Conservation (phyloP, 2,888 invertebrate genomes). For the Bursaphelenchus okinawaensis region DNA sequence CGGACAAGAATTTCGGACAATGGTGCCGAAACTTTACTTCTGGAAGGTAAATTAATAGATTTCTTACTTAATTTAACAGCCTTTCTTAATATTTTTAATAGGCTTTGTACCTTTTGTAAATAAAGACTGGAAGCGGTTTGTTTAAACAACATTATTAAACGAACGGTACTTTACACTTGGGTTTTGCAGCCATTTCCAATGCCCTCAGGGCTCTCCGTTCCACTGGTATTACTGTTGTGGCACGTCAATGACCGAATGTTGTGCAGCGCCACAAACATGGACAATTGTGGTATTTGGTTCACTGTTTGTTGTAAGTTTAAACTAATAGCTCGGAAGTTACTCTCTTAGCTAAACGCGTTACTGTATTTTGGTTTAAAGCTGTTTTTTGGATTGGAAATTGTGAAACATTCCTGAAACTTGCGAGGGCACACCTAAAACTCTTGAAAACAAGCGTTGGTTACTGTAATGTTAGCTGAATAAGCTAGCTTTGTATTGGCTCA, state of each 20-base stretch:
- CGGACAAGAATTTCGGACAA: slow-evolving; percentile 52
- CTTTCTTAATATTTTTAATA: too few relatives aligned
- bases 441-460: too few relatives aligned
- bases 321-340: neutral
- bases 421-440: too few relatives aligned
- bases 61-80: too few relatives aligned
- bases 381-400: neutral
- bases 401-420: too few relatives aligned
- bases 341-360: neutral
- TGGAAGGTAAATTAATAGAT: slow-evolving; percentile 15
- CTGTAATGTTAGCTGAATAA: too few relatives aligned
- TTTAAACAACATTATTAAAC: neutral
- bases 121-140: too few relatives aligned
- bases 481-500: too few relatives aligned
- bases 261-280: slow-evolving; percentile 53
- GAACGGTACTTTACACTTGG: too few relatives aligned
- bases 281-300: slow-evolving; percentile 29
- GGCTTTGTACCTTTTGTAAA: neutral
- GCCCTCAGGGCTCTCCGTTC: slow-evolving; percentile 46
- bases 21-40: slow-evolving; percentile 54
- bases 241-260: slow-evolving; percentile 44
- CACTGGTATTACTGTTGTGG: slow-evolving; percentile 55
- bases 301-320: slow-evolving; percentile 21
- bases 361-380: neutral
- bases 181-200: slow-evolving; percentile 49